phyloP scores from a whole-genome alignment of 1,140 invertebrate genomes.

The Drosophila fuyamai region DNA sequence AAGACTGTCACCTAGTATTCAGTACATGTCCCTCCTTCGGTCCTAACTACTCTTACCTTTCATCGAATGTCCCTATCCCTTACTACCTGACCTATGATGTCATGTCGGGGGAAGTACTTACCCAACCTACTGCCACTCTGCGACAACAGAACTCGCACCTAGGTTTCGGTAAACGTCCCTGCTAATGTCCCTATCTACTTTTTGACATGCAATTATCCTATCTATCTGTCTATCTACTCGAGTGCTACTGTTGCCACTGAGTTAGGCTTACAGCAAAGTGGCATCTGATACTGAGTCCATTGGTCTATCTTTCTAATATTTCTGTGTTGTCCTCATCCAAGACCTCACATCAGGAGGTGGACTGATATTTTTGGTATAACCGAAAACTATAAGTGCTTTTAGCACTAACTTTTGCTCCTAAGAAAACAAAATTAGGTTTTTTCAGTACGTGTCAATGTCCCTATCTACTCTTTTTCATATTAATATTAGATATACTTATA shows the following conservation, averaged over 20 bases:
- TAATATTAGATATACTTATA: neutral
- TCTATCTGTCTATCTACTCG: neutral
- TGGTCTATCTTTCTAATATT: neutral
- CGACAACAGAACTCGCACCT: neutral
- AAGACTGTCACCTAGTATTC: slow-evolving; percentile 7
- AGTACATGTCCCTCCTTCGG: neutral
- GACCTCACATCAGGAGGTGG: neutral
- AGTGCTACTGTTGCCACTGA: neutral
- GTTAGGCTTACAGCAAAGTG: neutral
- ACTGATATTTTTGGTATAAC: too few species aligned
- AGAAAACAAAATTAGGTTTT: neutral
- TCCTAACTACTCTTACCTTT: neutral
- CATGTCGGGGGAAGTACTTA: neutral
- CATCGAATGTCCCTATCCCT: too few species aligned
- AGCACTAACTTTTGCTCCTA: too few species aligned
- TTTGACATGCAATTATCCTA: slow-evolving; percentile 9
- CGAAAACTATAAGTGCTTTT: too few species aligned
- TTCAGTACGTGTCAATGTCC: neutral
- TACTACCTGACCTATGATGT: slow-evolving; percentile 14
- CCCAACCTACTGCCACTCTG: neutral
- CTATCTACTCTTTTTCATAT: neutral
- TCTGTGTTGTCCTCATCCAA: neutral
- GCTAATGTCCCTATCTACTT: slow-evolving; percentile 2
- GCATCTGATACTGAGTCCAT: neutral
- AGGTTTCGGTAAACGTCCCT: neutral